These are phyloP conservation scores for Chironomus tepperi DNA, from an alignment of 1,140 invertebrate species.

Conservation along the genomic window DNA sequence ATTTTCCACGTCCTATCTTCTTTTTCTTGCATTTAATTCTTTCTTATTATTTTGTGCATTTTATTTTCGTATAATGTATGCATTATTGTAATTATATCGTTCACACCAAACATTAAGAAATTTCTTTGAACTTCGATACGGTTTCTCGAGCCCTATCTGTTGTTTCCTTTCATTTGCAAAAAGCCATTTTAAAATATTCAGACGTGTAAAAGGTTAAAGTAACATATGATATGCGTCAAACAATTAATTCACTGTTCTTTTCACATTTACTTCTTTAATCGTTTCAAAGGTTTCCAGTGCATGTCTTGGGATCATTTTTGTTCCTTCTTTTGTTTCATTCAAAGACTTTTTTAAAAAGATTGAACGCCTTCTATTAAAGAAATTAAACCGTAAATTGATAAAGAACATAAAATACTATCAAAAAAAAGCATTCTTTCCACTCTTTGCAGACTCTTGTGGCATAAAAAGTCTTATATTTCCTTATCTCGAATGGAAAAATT, in stretches of 20 bases:
- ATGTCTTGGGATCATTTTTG: neutral
- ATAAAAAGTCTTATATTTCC: too few species aligned
- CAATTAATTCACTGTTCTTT: constrained; percentile 14
- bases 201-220: constrained; percentile 5
- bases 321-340: too few species aligned
- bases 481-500: too few species aligned
- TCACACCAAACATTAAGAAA: constrained; percentile 13
- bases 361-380: too few species aligned
- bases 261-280: neutral
- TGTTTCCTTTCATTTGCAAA: neutral
- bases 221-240: constrained; percentile 13
- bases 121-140: constrained; percentile 13
- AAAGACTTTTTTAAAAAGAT: too few species aligned
- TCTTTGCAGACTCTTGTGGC: too few species aligned
- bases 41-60: neutral
- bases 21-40: neutral
- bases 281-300: neutral
- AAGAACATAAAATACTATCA: too few species aligned
- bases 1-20: neutral
- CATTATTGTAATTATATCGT: constrained; percentile 1
- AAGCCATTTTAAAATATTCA: neutral
- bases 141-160: neutral
- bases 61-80: neutral
- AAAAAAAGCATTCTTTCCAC: too few species aligned
- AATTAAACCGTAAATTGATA: too few species aligned